Conservation (phyloP, 1,140 invertebrate species). For the Harlomillsia oculata region DNA sequence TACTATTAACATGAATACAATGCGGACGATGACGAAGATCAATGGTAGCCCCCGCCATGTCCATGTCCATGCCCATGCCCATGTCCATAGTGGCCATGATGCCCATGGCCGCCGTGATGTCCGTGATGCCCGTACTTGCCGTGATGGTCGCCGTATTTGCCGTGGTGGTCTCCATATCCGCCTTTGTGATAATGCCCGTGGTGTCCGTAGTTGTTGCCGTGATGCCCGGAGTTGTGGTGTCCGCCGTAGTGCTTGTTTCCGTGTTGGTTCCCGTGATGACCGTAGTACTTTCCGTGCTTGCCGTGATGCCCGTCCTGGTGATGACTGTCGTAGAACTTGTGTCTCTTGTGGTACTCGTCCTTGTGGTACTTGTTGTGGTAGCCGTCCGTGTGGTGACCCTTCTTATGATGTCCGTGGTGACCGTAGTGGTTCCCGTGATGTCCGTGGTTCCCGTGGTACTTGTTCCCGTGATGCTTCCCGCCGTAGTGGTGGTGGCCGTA, state of each 20-base stretch:
- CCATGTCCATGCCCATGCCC: constrained; percentile 1
- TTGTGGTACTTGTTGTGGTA: constrained; percentile 32
- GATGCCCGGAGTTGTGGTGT: constrained; percentile 22
- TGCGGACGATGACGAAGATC: neutral
- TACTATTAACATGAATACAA: neutral
- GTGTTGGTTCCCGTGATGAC: constrained; percentile 19
- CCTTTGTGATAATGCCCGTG: constrained; percentile 21
- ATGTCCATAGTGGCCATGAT: constrained; percentile 16
- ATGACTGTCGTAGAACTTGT: constrained; percentile 21
- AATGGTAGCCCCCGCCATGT: neutral
- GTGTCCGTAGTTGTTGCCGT: constrained; percentile 19
- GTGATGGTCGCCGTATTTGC: constrained; percentile 16
- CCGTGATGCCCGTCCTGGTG: constrained; percentile 12
- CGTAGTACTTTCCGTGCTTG: constrained; percentile 13
- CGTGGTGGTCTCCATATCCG: constrained; percentile 15
- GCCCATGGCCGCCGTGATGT: neutral
- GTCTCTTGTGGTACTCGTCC: constrained; percentile 23
- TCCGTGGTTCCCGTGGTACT: constrained; percentile 10
- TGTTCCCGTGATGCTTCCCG: constrained; percentile 7
- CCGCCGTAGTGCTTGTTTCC: constrained; percentile 27
- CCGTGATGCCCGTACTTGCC: neutral
- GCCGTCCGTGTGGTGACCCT: constrained; percentile 25
- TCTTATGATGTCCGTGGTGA: constrained; percentile 24
- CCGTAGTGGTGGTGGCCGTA: constrained; percentile 13
- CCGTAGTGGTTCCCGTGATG: constrained; percentile 23